Percentiles rank a stretch among this genome's conserved stretches.
Conservation (phyloP, 2,888 invertebrate genomes). For the Caradrina kadenii region DNA sequence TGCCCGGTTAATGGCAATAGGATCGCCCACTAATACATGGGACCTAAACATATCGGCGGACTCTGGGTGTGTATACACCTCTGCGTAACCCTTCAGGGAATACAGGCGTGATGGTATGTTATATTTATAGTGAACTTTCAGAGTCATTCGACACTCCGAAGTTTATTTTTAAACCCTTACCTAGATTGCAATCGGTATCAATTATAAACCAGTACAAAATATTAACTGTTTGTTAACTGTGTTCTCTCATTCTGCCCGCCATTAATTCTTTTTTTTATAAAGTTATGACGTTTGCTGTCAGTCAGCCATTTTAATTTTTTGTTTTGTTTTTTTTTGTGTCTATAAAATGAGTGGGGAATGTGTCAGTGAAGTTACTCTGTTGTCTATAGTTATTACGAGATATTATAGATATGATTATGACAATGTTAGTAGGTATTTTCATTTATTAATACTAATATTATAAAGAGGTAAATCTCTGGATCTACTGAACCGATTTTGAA, state of each 20-base stretch:
- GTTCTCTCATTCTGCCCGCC: neutral
- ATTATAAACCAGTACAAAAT: neutral
- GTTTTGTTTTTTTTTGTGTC: neutral
- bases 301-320: neutral
- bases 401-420: constrained; percentile 71
- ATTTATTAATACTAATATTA: no score
- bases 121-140: constrained; percentile 16
- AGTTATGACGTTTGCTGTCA: constrained; percentile 3
- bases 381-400: constrained; percentile 77
- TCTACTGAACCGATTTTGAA: no score
- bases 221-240: neutral
- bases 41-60: no score
- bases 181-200: neutral
- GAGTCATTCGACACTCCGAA: constrained; percentile 12
- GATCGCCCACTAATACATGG: no score
- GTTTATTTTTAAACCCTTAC: constrained; percentile 29
- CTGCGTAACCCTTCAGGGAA: no score
- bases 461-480: no score
- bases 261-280: neutral
- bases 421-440: constrained; percentile 66
- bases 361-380: constrained; percentile 71
- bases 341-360: constrained; percentile 71
- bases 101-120: no score
- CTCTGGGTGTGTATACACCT: no score
- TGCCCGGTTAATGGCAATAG: no score